Percentiles rank a stretch among this genome's conserved stretches.
Evolutionary conservation across 2,113 vertebrate genomes (phyloP).

Genomic region (Crotalus viridis): DNA sequence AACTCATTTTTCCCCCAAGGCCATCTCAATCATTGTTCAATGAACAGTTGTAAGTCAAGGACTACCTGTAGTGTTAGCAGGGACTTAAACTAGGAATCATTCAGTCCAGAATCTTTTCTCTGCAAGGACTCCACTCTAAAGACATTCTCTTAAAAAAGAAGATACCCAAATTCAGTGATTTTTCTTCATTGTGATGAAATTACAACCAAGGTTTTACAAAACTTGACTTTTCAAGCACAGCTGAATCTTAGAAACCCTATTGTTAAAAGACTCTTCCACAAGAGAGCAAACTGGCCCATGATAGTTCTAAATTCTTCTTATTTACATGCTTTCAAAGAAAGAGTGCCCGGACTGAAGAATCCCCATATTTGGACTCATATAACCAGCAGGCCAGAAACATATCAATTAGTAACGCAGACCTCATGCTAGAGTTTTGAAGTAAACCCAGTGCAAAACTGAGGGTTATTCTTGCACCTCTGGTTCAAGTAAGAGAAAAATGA

Average conservation of each 20-base stretch:
- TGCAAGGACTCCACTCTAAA: neutral
- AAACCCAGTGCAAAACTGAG: neutral
- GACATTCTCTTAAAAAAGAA: neutral
- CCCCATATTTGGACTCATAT: neutral
- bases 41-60: neutral
- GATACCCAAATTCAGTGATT: neutral
- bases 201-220: neutral
- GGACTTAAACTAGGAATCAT: neutral
- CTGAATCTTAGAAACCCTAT: neutral
- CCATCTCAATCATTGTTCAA: neutral
- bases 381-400: neutral
- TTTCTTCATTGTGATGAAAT: neutral
- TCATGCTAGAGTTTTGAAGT: neutral
- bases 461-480: neutral
- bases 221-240: neutral
- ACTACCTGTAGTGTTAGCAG: neutral
- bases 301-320: neutral
- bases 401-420: neutral
- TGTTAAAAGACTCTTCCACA: neutral
- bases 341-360: too few species aligned
- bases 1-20: neutral
- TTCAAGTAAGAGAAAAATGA: neutral
- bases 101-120: neutral
- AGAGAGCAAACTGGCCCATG: neutral
- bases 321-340: neutral